Conservation (phyloP, 30 jellyfish, hydroid and myxozoan genomes). For the Cassiopea andromeda region DNA sequence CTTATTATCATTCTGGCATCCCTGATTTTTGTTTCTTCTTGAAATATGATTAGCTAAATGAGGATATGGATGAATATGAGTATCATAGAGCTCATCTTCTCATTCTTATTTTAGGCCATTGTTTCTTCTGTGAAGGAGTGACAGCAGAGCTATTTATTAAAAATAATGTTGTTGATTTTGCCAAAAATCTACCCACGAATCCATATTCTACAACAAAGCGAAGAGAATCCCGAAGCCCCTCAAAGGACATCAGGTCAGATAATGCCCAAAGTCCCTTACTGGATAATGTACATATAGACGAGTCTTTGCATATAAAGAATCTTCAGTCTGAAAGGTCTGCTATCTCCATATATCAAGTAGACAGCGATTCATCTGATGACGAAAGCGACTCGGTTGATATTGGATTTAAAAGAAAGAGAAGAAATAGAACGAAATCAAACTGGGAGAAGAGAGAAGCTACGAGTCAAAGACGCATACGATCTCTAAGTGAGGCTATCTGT, state of each 20-base stretch:
- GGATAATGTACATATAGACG: neutral
- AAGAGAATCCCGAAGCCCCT: conserved; percentile 20
- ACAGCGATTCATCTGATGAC: conserved; percentile 43
- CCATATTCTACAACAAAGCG: conserved; percentile 5
- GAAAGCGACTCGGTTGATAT: conserved; percentile 57
- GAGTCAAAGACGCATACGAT: conserved; percentile 24
- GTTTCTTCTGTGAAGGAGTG: conserved; percentile 46
- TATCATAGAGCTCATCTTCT: no score
- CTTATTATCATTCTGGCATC: no score
- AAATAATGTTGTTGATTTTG: conserved; percentile 47
- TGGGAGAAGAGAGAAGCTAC: conserved; percentile 27
- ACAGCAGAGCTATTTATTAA: conserved; percentile 26
- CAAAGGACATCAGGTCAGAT: neutral
- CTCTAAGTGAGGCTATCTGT: conserved; percentile 54
- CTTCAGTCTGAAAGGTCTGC: neutral
- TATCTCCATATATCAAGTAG: neutral
- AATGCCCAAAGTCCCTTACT: neutral
- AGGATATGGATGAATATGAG: no score
- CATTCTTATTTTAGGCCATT: conserved; percentile 17
- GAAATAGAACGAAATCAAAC: conserved; percentile 27
- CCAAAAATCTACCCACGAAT: conserved; percentile 23
- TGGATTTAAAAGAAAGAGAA: conserved; percentile 26
- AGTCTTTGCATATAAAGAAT: neutral
- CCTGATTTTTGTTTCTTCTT: no score
- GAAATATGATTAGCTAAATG: no score